Conservation (phyloP, 2,888 invertebrate genomes). For the Apamea anceps region DNA sequence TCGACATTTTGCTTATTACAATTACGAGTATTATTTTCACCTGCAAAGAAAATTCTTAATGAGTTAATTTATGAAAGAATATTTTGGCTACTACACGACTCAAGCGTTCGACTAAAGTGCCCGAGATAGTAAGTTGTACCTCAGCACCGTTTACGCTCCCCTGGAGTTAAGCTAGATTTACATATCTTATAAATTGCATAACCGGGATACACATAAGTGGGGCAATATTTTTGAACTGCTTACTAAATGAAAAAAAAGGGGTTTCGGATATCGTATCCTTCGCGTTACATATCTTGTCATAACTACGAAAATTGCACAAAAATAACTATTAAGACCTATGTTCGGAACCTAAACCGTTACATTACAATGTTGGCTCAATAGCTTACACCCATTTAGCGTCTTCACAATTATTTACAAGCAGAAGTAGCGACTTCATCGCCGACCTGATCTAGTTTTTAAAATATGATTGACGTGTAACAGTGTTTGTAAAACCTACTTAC, state of each 20-base stretch:
- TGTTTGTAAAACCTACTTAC: no score
- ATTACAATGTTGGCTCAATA: no score
- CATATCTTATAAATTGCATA: slow-evolving; percentile 27
- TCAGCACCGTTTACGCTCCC: neutral
- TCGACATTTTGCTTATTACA: neutral
- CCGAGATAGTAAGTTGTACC: neutral
- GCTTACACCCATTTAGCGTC: no score
- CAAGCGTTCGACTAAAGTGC: neutral
- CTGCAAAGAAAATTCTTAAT: neutral
- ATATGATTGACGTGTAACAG: no score
- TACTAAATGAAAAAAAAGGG: neutral
- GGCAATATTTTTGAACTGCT: slow-evolving; percentile 13
- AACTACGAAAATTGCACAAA: no score
- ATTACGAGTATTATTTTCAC: neutral
- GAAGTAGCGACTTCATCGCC: no score
- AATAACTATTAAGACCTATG: no score
- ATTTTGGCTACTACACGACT: neutral
- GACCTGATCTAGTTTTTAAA: no score
- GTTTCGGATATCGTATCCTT: neutral
- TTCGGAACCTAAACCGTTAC: no score
- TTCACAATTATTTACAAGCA: no score
- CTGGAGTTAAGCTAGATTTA: slow-evolving; percentile 27
- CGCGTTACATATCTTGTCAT: no score
- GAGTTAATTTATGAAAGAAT: neutral
- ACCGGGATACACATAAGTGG: slow-evolving; percentile 1